Conservation (phyloP, 2,113 vertebrate species). For the Rynchops niger region DNA sequence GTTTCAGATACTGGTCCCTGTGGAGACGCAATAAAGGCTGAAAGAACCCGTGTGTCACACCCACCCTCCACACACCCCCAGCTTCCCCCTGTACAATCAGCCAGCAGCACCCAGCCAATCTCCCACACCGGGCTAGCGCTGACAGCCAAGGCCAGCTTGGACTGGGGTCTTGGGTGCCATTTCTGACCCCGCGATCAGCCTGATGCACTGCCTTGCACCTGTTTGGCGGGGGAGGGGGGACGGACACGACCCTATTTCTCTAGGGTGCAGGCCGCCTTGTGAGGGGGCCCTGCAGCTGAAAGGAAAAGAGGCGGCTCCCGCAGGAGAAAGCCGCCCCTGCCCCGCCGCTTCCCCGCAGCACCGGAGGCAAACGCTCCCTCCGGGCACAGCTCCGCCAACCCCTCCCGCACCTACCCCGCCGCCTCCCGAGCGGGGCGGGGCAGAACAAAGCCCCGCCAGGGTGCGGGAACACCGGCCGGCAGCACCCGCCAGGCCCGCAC, state of each 20-base stretch:
- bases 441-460: not conserved
- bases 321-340: not conserved
- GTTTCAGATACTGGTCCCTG: not conserved
- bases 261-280: not conserved
- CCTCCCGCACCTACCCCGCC: not conserved
- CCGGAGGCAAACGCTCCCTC: not conserved
- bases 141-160: not conserved
- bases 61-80: not conserved
- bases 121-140: fast-evolving
- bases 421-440: not conserved
- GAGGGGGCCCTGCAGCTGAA: not conserved
- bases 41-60: slow-evolving; percentile 1
- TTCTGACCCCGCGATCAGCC: not conserved
- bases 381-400: not conserved
- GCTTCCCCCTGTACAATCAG: not conserved
- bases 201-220: no score
- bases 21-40: not conserved
- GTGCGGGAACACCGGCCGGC: not conserved
- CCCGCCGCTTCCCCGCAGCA: not conserved
- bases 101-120: not conserved
- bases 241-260: no score
- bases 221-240: no score
- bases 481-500: not conserved
- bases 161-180: fast-evolving
- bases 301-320: not conserved